phyloP scores from a whole-genome alignment of 2,797 vertebrate species.

The Lepidocolaptes lacrymiger region DNA sequence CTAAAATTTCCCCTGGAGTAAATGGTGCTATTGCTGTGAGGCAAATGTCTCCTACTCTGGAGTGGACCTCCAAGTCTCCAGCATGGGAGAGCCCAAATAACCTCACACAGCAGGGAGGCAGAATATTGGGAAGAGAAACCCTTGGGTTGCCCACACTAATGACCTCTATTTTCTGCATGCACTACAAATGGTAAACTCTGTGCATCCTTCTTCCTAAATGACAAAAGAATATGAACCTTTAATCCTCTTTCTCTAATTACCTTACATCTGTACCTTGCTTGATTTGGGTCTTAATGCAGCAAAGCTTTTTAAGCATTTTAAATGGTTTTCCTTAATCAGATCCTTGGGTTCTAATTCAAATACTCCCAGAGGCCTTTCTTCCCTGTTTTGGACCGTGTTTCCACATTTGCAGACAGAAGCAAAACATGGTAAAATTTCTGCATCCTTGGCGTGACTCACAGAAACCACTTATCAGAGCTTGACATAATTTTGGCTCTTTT shows the following conservation, averaged over 20 bases:
- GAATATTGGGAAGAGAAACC: not conserved
- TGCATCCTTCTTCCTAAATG: not conserved
- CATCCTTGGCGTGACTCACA: not conserved
- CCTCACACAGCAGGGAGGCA: not conserved
- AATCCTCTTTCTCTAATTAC: conserved; percentile 18
- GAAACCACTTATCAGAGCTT: not conserved
- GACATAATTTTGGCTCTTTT: not conserved
- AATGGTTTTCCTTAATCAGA: not conserved
- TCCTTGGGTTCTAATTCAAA: not conserved
- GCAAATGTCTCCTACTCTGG: not conserved
- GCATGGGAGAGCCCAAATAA: rapidly evolving
- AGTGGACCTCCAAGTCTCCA: not conserved
- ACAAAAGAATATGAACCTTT: not conserved
- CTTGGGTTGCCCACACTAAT: not conserved
- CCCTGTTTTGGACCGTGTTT: not conserved
- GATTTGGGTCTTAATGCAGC: not conserved
- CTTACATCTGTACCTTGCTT: not conserved
- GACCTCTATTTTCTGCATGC: not conserved
- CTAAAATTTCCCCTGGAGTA: not conserved
- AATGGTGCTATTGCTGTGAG: not conserved
- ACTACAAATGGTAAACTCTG: not conserved
- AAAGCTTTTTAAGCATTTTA: not conserved
- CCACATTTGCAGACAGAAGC: not conserved
- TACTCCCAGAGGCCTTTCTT: not conserved
- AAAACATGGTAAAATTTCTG: not conserved